phyloP scores from a whole-genome alignment of 2,113 vertebrate genomes.

The Lates calcarifer region DNA sequence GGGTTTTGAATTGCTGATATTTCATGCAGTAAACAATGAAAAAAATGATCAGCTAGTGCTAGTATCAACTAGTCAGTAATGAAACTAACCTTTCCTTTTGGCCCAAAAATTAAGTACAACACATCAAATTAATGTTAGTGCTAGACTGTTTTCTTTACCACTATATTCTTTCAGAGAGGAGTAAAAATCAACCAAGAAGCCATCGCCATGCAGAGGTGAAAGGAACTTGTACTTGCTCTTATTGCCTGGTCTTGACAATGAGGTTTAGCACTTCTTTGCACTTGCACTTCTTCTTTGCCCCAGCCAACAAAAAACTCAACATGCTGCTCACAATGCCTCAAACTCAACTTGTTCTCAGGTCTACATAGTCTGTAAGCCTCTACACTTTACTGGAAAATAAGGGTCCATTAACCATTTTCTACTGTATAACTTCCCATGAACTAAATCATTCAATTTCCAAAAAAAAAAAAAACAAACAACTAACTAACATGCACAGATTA shows the following conservation, averaged over 20 bases:
- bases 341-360: neutral
- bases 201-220: neutral
- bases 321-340: neutral
- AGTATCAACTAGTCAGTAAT: neutral
- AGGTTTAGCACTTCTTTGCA: conserved; percentile 22
- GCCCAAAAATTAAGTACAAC: neutral
- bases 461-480: too few relatives aligned
- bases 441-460: neutral
- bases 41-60: neutral
- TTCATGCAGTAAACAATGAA: neutral
- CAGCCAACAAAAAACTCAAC: neutral
- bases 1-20: neutral
- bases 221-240: neutral
- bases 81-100: neutral
- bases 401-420: neutral
- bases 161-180: neutral
- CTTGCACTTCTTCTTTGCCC: neutral
- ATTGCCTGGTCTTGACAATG: conserved; percentile 5
- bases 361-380: neutral
- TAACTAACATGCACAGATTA: neutral
- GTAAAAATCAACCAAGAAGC: neutral
- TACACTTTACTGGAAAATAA: neutral
- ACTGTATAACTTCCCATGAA: neutral
- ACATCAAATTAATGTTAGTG: too few relatives aligned
- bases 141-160: too few relatives aligned